Evolutionary conservation across 1,140 invertebrate species (phyloP), one percentile per base, ranked within the genome.

Genomic region (Formica exsecta): DNA sequence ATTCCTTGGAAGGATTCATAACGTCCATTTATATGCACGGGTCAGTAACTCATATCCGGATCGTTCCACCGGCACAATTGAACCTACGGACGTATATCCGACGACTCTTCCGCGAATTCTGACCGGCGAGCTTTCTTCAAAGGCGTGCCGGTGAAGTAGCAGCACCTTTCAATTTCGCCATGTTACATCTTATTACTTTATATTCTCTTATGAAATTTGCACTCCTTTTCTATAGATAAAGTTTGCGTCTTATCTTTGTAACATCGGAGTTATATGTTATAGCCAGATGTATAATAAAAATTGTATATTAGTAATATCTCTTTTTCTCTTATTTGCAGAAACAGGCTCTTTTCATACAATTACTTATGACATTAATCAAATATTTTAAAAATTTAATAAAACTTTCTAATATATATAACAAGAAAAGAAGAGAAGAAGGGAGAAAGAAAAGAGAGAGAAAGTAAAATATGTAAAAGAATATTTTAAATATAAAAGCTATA

Each of bases 21-120:
- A 92, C 86, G 89, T 92, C 90, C 87, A 85, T 92, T 92, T 92
- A 88, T 51, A 51, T 88, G 83, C 85, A 90, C 89, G 89, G 89
- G 89, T 88, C 89, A 87, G 85, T 91, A 70, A 86, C 90, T 92
- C 91, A 84, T 92, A 91, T 86, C 86, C 83, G 54, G 76, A 25
- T 81, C 41, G 41, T 75, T 89, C 73, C 74, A 54, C 36, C 74
- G 38, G 38, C 68, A 62, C 54, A 83, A 73, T 71, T 48, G 65
- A 66, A 75, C 61, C 36, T 54, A 29, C 41, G 65, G 19, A 51
- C 25, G 61, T 71, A 61, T 83, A 41, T 70, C 71, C 57, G 73
- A 36, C 61, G 75, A 61, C 44, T 51, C 51, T 86, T 83, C 51
- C 59, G 29, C 44, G 61, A 29, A 84, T 75, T 77, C 61, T 38